Evolutionary conservation across 2,113 vertebrate genomes (phyloP).

Genomic region (Indicator indicator): DNA sequence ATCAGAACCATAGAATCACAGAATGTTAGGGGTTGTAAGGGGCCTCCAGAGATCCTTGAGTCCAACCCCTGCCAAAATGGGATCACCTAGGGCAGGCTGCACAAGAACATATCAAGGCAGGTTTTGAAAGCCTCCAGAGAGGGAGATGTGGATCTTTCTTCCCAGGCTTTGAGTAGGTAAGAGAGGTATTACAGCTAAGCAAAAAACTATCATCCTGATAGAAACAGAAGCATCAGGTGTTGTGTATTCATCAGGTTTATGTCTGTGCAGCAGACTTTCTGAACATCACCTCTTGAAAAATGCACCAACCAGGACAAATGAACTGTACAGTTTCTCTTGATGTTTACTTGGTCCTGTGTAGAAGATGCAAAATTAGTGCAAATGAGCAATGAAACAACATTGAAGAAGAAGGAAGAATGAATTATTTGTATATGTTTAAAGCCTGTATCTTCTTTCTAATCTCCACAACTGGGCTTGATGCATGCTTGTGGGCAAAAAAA

Average conservation of each 20-base stretch:
- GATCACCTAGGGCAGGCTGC: too few species aligned
- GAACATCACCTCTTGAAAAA: background rate
- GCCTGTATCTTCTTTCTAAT: background rate
- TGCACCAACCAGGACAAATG: background rate
- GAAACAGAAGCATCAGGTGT: background rate
- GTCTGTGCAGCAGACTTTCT: background rate
- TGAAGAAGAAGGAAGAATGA: background rate
- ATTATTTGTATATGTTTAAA: background rate
- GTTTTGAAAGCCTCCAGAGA: too few species aligned
- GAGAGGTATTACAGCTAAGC: background rate
- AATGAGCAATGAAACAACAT: background rate
- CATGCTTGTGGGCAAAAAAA: background rate
- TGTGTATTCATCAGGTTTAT: background rate
- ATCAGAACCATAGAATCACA: too few species aligned
- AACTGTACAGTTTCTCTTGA: conserved; percentile 15
- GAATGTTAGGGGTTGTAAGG: too few species aligned
- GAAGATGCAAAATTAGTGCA: background rate
- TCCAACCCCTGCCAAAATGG: too few species aligned
- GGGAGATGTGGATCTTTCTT: background rate
- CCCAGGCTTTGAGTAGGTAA: background rate
- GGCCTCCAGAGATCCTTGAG: too few species aligned
- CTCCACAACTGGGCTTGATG: background rate
- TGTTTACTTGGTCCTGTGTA: conserved; percentile 9
- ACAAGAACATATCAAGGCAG: too few species aligned
- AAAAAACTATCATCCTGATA: background rate